Base-by-base conservation (phyloP, 2,113 vertebrate species). In the Oenanthe melanoleuca region DNA sequence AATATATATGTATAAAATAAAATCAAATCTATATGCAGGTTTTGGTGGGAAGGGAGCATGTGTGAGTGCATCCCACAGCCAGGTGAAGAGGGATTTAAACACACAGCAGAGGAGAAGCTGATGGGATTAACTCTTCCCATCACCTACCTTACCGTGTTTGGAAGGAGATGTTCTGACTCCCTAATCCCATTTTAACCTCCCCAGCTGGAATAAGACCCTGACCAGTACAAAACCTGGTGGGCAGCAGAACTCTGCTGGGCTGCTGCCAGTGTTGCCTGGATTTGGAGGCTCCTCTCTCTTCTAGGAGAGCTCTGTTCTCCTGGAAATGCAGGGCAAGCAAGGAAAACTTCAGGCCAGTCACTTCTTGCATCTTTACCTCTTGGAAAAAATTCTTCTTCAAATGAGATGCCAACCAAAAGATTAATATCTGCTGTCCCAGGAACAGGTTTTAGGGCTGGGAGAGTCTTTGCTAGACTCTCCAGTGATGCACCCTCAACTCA, bases 101-200 rank as follows among this genome's bases (percentile, higher is more conserved):
- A 14, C 56, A 4, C 44, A 55, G 60, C 61, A 57, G 31, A 8
- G 70, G 33, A 67, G 60, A 61, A 38, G 40, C 24, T 2, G 40
- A 21, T 34, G 80, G 74, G 17, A 19, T 81, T 77, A 29, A 50
- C 34, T 78, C 23, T 70, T 78, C 40, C 56, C 33, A 31, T 59
- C 42, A 1, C 6, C 83, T 42, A 0, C 7, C 0, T 22, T 20
- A 0, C 3, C 4, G 31, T 8, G 1, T n/a, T 20, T 31, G 69
- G 42, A 53, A 34, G 15, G 37, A n/a, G 29, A 5, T 21, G 9
- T 55, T 42, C 52, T 4, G 9, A 22, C 14, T 73, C 64, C 50
- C 26, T 13, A 7, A 31, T 63, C 50, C 52, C 25, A 8, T 73
- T 57, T 49, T 25, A 29, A 78, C 50, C 23, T 50, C 37, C 20